These are phyloP conservation scores for Orthonychiurus folsomi DNA, from an alignment of 2,888 invertebrate species.

Conservation along the genomic window DNA sequence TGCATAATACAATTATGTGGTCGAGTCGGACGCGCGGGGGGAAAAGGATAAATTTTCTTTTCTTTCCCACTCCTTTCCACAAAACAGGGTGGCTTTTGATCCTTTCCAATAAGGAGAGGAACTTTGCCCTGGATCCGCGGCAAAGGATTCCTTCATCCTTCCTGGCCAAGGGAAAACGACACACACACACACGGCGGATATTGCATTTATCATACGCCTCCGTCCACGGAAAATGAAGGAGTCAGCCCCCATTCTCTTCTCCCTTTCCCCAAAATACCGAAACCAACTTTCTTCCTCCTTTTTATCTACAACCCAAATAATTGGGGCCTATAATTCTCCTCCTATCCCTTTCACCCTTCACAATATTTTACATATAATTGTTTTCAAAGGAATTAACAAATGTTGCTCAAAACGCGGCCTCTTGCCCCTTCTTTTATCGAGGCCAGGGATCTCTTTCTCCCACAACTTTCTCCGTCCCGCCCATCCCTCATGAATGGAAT, in stretches of 20 bases:
- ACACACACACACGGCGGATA: conserved; percentile 28
- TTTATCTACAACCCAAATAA: conserved; percentile 28
- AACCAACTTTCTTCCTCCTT: conserved; percentile 35
- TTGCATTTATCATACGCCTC: conserved; percentile 41
- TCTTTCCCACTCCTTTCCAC: conserved; percentile 28
- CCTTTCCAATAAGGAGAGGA: conserved; percentile 39
- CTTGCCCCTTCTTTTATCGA: not conserved
- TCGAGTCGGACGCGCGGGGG: conserved; percentile 31
- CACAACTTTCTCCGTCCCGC: conserved; percentile 8
- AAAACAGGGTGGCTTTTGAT: conserved; percentile 25
- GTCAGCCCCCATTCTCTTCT: too few species aligned
- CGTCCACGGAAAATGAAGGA: conserved; percentile 11
- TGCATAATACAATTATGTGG: conserved; percentile 39
- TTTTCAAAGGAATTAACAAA: conserved; percentile 36
- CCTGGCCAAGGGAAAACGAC: conserved; percentile 14
- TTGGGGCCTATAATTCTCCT: conserved; percentile 26
- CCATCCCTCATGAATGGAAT: not conserved
- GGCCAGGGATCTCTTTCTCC: conserved; percentile 5
- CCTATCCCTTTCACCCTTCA: conserved; percentile 15
- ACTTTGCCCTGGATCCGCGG: conserved; percentile 23
- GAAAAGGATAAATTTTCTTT: conserved; percentile 37
- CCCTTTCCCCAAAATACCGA: too few species aligned
- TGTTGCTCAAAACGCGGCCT: conserved; percentile 21
- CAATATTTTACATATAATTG: conserved; percentile 37
- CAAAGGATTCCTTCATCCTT: conserved; percentile 13